Conservation (phyloP, 53 echinoderm and acorn worm species). For the Pentamera pediparva region DNA sequence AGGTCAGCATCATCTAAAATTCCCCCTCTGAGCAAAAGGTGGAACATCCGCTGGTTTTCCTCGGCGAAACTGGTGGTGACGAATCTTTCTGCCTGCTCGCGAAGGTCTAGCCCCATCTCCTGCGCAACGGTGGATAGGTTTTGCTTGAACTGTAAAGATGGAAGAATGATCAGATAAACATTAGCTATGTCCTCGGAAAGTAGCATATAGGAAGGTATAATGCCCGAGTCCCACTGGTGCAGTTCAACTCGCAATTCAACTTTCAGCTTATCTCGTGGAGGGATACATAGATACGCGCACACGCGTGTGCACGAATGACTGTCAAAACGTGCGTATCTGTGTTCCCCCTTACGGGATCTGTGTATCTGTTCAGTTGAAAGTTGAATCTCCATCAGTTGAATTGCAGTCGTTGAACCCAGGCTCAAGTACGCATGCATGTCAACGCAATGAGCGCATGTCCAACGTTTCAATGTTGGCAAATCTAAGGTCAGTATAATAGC, state of each 20-base stretch:
- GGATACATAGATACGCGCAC: too few relatives aligned
- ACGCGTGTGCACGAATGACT: background rate
- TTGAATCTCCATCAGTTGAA: too few relatives aligned
- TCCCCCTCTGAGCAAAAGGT: conserved; percentile 57
- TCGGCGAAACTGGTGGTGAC: background rate
- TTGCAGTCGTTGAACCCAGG: too few relatives aligned
- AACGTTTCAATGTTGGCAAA: too few relatives aligned
- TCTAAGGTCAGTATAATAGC: too few relatives aligned
- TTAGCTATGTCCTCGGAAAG: background rate
- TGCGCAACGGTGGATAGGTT: background rate
- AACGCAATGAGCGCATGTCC: too few relatives aligned
- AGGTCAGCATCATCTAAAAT: conserved; percentile 52
- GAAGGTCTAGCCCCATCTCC: conserved; percentile 18
- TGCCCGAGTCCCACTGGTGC: too few relatives aligned
- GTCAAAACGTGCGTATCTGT: background rate
- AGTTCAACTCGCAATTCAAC: too few relatives aligned
- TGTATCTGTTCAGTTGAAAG: too few relatives aligned
- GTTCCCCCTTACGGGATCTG: background rate
- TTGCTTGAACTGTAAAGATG: conserved; percentile 1
- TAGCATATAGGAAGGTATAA: background rate
- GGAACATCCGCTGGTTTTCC: conserved; percentile 43
- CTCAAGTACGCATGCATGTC: too few relatives aligned
- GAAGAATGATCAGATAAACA: background rate
- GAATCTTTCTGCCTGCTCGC: conserved; percentile 13
- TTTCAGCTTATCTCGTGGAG: too few relatives aligned